These are phyloP conservation scores for Resseliella maxima DNA, from an alignment of 2,888 invertebrate species.

Conservation along the genomic window DNA sequence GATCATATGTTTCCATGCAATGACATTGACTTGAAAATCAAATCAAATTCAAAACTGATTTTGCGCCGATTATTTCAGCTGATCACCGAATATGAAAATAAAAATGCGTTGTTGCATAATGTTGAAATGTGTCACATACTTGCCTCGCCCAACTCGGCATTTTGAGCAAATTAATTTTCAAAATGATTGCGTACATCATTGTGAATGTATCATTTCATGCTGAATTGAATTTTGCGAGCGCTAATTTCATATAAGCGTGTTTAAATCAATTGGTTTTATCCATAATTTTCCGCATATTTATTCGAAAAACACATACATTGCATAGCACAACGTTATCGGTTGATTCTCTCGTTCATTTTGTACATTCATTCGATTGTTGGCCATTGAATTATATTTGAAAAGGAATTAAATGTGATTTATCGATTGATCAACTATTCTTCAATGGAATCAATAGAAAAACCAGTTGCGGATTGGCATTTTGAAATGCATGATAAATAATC, in stretches of 20 bases:
- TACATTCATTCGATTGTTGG: background rate
- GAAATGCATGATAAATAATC: no score
- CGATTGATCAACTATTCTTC: constrained; percentile 20
- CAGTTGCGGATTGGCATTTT: no score
- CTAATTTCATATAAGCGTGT: background rate
- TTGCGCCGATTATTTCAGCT: no score
- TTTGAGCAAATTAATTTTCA: no score
- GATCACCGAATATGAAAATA: no score
- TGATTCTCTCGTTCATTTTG: background rate
- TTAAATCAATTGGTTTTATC: constrained; percentile 30
- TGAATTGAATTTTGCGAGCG: background rate
- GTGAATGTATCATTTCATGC: constrained; percentile 18
- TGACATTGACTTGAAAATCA: no score
- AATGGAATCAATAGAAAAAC: background rate
- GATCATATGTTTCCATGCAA: no score
- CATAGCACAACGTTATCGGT: background rate
- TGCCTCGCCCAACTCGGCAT: no score
- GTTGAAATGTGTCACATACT: no score
- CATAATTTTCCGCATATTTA: constrained; percentile 39
- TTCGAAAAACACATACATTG: background rate
- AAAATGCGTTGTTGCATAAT: no score
- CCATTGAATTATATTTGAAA: constrained; percentile 2
- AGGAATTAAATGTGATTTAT: constrained; percentile 44
- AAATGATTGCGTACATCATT: constrained; percentile 9
- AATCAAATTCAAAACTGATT: no score